A percentile compares a stretch with the other conserved stretches of the same genome.
phyloP scores from a whole-genome alignment of 2,113 vertebrate species.

The Istiophorus platypterus region DNA sequence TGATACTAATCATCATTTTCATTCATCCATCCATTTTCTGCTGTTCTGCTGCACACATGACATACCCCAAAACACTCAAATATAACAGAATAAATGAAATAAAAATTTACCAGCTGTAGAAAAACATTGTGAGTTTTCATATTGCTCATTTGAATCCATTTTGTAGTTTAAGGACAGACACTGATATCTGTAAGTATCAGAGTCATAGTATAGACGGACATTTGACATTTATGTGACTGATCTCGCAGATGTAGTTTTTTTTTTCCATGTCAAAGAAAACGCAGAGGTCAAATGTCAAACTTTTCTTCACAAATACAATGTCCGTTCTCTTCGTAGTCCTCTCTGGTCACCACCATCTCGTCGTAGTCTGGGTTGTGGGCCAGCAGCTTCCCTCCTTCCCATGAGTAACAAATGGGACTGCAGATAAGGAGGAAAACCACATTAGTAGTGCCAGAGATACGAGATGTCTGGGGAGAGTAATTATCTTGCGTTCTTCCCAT shows the following conservation, averaged over 20 bases:
- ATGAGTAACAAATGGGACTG: constrained; percentile 94
- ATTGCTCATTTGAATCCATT: too few species aligned
- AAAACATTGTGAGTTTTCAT: neutral
- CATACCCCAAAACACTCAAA: too few species aligned
- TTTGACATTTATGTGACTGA: too few species aligned
- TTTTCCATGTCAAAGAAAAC: too few species aligned
- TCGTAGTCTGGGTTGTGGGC: constrained; percentile 96
- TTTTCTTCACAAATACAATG: constrained; percentile 97
- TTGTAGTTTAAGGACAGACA: neutral
- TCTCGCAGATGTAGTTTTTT: too few species aligned
- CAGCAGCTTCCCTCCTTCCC: constrained; percentile 97
- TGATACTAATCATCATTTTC: too few species aligned
- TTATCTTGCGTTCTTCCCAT: neutral
- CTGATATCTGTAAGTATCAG: neutral
- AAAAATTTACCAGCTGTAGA: neutral
- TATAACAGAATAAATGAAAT: neutral
- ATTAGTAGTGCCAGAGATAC: neutral
- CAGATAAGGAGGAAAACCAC: constrained; percentile 29
- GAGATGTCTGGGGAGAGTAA: neutral
- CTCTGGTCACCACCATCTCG: constrained; percentile 96
- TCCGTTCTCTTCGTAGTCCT: constrained; percentile 98
- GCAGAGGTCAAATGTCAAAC: constrained; percentile 90
- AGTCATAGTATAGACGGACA: neutral
- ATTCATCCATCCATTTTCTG: too few species aligned
- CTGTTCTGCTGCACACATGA: too few species aligned